Percentiles rank a stretch among this genome's conserved stretches.
These are phyloP conservation scores for Probosciger aterrimus DNA, from an alignment of 2,113 vertebrate genomes.

Conservation along the genomic window DNA sequence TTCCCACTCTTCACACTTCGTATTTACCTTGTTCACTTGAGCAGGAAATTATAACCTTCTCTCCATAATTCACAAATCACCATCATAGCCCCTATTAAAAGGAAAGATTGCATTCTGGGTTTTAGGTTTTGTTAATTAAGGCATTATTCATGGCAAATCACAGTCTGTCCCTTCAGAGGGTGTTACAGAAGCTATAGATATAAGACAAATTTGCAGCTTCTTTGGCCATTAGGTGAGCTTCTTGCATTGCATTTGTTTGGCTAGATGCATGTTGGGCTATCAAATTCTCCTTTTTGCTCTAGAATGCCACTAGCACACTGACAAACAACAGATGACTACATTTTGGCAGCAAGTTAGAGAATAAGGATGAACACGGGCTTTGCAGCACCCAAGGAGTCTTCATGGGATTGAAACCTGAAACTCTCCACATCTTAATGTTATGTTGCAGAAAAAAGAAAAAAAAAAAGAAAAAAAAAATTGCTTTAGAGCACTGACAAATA, in stretches of 20 bases:
- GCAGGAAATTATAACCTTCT: not conserved
- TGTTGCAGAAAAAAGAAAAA: not conserved
- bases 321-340: not conserved
- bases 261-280: not conserved
- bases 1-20: not conserved
- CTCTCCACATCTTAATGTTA: not conserved
- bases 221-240: not conserved
- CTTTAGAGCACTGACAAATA: not conserved
- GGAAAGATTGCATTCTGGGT: not conserved
- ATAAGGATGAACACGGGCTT: not conserved
- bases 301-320: not conserved
- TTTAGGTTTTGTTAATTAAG: not conserved
- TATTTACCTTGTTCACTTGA: not conserved
- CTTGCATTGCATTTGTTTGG: not conserved
- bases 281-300: not conserved
- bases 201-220: not conserved
- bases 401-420: slow-evolving; percentile 19
- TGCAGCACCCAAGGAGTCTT: not conserved
- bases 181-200: not conserved
- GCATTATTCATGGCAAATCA: not conserved
- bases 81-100: not conserved
- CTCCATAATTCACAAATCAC: not conserved
- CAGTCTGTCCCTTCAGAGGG: not conserved
- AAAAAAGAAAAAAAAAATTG: not conserved
- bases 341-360: slow-evolving; percentile 10